phyloP scores from a whole-genome alignment of 2,888 invertebrate species.

The Lumbricus terrestris region DNA sequence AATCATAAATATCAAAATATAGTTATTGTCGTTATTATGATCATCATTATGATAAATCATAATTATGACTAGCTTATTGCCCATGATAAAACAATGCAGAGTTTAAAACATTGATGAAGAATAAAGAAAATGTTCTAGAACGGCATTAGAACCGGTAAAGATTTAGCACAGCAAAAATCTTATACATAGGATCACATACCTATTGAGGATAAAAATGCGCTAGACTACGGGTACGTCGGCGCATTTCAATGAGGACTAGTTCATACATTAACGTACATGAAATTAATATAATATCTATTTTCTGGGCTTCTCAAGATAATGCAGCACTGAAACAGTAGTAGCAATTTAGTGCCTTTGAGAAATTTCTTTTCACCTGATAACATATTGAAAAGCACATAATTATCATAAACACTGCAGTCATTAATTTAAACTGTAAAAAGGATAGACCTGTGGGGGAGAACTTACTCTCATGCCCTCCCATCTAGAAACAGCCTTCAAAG shows the following conservation, averaged over 20 bases:
- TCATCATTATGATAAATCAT: neutral
- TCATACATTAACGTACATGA: neutral
- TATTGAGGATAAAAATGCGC: neutral
- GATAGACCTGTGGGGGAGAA: neutral
- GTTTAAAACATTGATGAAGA: neutral
- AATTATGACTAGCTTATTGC: neutral
- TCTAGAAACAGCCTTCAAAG: conserved; percentile 96
- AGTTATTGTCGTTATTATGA: neutral
- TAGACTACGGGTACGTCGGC: neutral
- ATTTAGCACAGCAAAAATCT: neutral
- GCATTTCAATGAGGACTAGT: neutral
- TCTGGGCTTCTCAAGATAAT: neutral
- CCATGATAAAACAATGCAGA: neutral
- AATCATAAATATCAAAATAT: neutral
- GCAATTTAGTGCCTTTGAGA: neutral
- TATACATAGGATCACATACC: neutral
- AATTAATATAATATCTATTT: too few species aligned
- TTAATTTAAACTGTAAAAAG: neutral
- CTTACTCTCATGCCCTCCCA: conserved; percentile 98
- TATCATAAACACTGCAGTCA: too few species aligned
- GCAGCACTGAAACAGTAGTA: neutral
- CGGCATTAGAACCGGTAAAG: neutral
- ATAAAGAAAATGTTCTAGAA: neutral
- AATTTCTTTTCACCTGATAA: neutral
- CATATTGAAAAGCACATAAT: neutral